Evolutionary conservation across 2,797 vertebrate genomes (phyloP).

Genomic region (Microcaecilia unicolor): DNA sequence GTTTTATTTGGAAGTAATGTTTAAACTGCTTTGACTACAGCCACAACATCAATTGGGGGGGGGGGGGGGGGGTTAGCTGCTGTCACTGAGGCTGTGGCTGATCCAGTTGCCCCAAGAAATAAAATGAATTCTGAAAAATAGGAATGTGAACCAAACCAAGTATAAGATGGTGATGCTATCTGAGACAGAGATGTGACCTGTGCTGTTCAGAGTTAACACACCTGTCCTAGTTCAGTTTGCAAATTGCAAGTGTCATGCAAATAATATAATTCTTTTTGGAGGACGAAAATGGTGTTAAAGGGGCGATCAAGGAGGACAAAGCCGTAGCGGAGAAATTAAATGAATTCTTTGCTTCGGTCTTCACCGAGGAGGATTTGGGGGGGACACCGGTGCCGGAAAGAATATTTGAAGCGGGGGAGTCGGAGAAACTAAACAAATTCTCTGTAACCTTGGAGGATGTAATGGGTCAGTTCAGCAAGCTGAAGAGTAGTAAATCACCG

Average conservation of each 20-base stretch:
- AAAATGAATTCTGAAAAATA: slow-evolving; percentile 2
- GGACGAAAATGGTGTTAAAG: too few species aligned
- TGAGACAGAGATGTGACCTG: slow-evolving; percentile 3
- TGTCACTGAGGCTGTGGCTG: neutral
- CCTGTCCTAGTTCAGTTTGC: slow-evolving; percentile 46
- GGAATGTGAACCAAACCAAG: neutral
- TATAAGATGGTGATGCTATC: neutral
- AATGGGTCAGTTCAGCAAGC: too few species aligned
- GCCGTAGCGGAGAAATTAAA: too few species aligned
- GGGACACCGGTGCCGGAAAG: too few species aligned
- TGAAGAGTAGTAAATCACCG: too few species aligned
- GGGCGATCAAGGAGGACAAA: too few species aligned
- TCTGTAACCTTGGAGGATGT: too few species aligned
- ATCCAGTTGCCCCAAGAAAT: slow-evolving; percentile 3
- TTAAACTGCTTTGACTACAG: slow-evolving; percentile 19
- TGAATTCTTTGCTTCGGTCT: too few species aligned
- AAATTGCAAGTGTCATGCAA: slow-evolving; percentile 49
- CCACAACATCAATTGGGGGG: slow-evolving; percentile 18
- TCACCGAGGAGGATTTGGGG: too few species aligned
- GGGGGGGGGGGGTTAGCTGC: too few species aligned
- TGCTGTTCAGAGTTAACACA: slow-evolving; percentile 55
- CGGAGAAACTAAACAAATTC: too few species aligned
- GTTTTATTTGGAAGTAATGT: slow-evolving; percentile 23
- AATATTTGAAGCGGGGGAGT: too few species aligned
- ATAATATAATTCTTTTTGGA: slow-evolving; percentile 59